Conservation (phyloP, 2,797 vertebrate species). For the Arvicola amphibius region DNA sequence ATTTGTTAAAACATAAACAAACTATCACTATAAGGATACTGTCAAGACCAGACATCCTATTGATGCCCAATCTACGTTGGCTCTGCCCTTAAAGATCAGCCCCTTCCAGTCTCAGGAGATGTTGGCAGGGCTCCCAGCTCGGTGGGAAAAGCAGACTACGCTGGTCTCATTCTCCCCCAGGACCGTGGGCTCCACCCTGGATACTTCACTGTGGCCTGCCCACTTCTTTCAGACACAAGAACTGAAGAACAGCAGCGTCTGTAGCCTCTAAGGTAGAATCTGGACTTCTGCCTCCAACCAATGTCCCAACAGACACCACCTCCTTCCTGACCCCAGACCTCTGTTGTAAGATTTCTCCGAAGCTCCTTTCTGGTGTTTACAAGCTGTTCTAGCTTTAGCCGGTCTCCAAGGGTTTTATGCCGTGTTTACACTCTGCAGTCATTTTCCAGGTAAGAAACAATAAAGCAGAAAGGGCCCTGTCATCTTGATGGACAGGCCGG, state of each 20-base stretch:
- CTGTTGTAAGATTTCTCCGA: background rate
- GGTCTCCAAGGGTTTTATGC: background rate
- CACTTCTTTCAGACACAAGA: background rate
- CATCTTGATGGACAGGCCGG: background rate
- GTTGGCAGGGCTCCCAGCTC: background rate
- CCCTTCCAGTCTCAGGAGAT: accelerated
- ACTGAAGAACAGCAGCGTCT: background rate
- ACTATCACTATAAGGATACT: background rate
- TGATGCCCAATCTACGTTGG: accelerated
- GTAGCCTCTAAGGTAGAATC: too few species aligned
- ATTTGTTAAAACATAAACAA: too few species aligned
- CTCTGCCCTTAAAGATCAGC: background rate
- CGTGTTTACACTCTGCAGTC: accelerated
- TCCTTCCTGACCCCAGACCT: background rate
- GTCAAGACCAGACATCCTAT: too few species aligned
- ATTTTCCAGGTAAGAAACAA: background rate
- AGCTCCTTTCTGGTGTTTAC: background rate
- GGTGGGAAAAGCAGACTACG: accelerated
- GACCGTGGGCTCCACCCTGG: background rate
- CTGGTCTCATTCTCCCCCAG: background rate
- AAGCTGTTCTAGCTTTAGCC: background rate
- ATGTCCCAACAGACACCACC: accelerated
- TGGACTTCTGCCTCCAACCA: background rate
- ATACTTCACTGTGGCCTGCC: background rate
- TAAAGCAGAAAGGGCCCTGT: accelerated